These are phyloP conservation scores for Silurus glanis DNA, from an alignment of 2,113 vertebrate species.

Conservation along the genomic window DNA sequence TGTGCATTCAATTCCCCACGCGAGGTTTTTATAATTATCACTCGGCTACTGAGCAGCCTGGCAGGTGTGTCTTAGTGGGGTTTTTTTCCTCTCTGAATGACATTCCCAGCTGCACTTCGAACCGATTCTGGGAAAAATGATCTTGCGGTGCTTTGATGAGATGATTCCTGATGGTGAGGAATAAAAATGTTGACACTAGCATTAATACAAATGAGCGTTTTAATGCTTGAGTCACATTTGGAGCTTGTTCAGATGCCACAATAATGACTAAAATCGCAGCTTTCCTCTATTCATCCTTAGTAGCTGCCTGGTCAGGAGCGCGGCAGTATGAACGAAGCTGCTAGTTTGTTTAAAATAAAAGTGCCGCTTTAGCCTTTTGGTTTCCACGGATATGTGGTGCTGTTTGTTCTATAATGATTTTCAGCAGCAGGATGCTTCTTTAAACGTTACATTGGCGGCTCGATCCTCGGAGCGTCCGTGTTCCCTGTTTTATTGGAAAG, in stretches of 20 bases:
- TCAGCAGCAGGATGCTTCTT: not conserved
- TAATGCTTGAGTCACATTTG: too few species aligned
- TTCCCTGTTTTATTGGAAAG: not conserved
- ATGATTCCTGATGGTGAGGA: not conserved
- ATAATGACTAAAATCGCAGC: not conserved
- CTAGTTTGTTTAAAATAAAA: not conserved
- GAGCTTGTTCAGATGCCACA: not conserved
- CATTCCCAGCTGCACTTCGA: slow-evolving; percentile 68
- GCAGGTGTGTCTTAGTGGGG: slow-evolving; percentile 61
- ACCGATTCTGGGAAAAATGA: slow-evolving; percentile 62
- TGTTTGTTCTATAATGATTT: not conserved
- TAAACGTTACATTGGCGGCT: not conserved
- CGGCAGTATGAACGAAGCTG: not conserved
- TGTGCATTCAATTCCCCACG: not conserved
- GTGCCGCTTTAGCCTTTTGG: not conserved
- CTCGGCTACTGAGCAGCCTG: slow-evolving; percentile 60
- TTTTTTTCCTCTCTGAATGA: slow-evolving; percentile 22
- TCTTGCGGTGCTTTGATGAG: slow-evolving; percentile 52
- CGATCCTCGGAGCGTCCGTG: not conserved
- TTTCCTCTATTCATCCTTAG: not conserved
- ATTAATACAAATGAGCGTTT: too few species aligned
- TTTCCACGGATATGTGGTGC: not conserved
- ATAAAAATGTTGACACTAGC: too few species aligned
- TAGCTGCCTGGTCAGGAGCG: not conserved
- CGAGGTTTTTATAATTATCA: slow-evolving; percentile 3